A percentile compares a stretch with the other conserved stretches of the same genome.
These are phyloP conservation scores for Parasteatoda tepidariorum DNA, from an alignment of 1,140 invertebrate species.

Conservation along the genomic window DNA sequence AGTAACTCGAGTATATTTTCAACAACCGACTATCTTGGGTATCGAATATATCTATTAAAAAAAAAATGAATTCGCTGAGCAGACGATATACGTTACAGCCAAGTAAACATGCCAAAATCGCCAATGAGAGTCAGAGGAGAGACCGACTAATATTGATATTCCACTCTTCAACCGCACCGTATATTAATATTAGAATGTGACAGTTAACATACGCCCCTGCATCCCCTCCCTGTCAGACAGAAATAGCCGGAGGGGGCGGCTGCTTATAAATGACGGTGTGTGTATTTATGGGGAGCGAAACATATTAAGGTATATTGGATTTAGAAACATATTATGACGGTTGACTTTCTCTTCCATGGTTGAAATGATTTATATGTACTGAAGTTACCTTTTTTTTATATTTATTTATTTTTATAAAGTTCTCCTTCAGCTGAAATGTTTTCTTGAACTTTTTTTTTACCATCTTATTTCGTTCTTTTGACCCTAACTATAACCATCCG, in stretches of 20 bases:
- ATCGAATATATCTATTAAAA: too few species aligned
- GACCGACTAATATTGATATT: slow-evolving; percentile 54
- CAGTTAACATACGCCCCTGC: background rate
- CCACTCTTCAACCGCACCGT: slow-evolving; percentile 14
- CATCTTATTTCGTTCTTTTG: too few species aligned
- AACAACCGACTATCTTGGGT: too few species aligned
- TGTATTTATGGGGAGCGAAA: background rate
- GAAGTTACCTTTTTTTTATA: too few species aligned
- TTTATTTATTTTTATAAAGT: too few species aligned
- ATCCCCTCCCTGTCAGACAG: background rate
- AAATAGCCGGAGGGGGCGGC: background rate
- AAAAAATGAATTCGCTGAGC: background rate
- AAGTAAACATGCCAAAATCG: slow-evolving; percentile 27
- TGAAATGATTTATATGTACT: background rate
- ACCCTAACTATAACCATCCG: too few species aligned
- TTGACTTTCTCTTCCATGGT: background rate
- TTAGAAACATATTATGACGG: background rate
- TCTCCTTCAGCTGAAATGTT: too few species aligned
- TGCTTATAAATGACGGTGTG: background rate
- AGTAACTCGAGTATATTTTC: too few species aligned
- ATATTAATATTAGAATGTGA: slow-evolving; percentile 38
- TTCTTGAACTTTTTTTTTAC: too few species aligned
- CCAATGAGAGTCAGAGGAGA: slow-evolving; percentile 12
- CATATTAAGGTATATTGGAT: slow-evolving; percentile 39
- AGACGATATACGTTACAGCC: background rate